Percentiles rank a stretch among this genome's conserved stretches.
phyloP scores from a whole-genome alignment of 2,113 vertebrate species.

The Aix galericulata region DNA sequence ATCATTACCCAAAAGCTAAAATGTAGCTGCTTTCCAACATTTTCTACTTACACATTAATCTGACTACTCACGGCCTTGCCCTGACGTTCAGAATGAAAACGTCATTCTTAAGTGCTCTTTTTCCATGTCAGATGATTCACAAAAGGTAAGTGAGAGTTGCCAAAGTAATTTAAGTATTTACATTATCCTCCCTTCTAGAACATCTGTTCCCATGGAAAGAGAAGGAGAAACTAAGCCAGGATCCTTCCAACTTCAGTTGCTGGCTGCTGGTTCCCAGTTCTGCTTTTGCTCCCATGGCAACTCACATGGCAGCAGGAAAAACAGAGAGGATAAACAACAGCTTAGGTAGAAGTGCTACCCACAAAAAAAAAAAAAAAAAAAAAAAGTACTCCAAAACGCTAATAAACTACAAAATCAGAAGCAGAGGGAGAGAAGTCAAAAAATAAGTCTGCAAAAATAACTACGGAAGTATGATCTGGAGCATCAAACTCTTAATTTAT shows the following conservation, averaged over 20 bases:
- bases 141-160: background rate
- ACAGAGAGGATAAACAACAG: constrained; percentile 16
- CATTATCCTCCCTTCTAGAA: background rate
- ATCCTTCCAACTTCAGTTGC: constrained; percentile 29
- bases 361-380: background rate
- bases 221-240: constrained; percentile 22
- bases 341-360: background rate
- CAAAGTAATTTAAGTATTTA: background rate
- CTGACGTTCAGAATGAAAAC: background rate
- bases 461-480: background rate
- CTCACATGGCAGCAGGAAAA: constrained; percentile 43
- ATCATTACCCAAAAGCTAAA: background rate
- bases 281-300: constrained; percentile 56
- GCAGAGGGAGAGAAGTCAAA: background rate
- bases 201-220: constrained; percentile 21
- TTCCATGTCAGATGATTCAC: background rate
- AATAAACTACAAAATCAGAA: background rate
- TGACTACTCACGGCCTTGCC: background rate
- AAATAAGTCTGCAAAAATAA: background rate
- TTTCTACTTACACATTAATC: background rate
- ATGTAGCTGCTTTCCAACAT: background rate
- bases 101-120: background rate
- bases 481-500: background rate
- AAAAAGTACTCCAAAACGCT: background rate
- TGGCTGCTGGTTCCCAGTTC: background rate